Conservation (phyloP, 1,140 invertebrate species). For the Panulirus ornatus region DNA sequence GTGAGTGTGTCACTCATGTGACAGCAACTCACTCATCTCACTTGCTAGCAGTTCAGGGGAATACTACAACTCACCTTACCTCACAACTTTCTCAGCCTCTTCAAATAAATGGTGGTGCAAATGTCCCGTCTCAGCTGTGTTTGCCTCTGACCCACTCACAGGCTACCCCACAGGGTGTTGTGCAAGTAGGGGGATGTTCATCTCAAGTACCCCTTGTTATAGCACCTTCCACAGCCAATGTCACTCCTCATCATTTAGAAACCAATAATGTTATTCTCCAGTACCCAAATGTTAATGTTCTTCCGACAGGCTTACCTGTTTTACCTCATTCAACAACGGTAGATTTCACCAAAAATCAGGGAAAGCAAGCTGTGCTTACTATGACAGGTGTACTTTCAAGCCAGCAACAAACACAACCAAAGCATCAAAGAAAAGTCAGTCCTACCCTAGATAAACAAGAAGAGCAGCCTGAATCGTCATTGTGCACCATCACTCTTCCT, state of each 20-base stretch:
- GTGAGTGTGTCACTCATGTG: slow-evolving; percentile 39
- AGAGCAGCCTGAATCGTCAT: background rate
- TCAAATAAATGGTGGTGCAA: slow-evolving; percentile 4
- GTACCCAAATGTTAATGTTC: slow-evolving; percentile 29
- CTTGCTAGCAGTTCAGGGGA: slow-evolving; percentile 46
- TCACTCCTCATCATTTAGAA: background rate
- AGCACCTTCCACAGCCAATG: slow-evolving; percentile 4
- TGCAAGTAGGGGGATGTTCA: slow-evolving; percentile 30
- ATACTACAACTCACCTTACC: slow-evolving; percentile 9
- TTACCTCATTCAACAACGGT: slow-evolving; percentile 15
- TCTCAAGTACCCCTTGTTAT: slow-evolving; percentile 17
- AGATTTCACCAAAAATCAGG: slow-evolving; percentile 1
- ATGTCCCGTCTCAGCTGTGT: background rate
- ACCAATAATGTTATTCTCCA: slow-evolving; percentile 36
- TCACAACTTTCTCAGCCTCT: slow-evolving; percentile 2
- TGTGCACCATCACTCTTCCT: slow-evolving; percentile 28
- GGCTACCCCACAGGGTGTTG: slow-evolving; percentile 10
- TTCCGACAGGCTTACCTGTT: slow-evolving; percentile 4
- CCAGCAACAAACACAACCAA: slow-evolving; percentile 1
- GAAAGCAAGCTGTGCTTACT: slow-evolving; percentile 15
- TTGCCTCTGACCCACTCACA: slow-evolving; percentile 23
- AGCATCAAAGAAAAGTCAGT: background rate
- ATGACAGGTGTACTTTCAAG: slow-evolving; percentile 12
- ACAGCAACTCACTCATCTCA: slow-evolving; percentile 33
- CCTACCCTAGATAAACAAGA: background rate